Conservation (phyloP, 1,140 invertebrate genomes). For the Chironomus tepperi region DNA sequence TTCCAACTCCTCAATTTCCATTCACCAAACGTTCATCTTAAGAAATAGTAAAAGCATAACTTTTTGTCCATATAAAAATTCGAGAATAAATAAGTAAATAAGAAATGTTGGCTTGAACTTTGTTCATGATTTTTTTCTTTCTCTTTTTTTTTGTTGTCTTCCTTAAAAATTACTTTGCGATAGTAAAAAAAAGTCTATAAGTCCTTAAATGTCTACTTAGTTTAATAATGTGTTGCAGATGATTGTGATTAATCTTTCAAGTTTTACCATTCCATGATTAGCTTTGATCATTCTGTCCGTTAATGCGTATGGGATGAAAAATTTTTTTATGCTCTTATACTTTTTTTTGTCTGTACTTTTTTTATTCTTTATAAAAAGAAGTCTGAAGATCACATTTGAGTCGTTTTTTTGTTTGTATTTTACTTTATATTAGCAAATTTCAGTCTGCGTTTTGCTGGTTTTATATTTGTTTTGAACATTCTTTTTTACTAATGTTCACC, state of each 20-base stretch:
- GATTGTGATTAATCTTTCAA: not conserved
- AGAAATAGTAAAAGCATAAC: too few species aligned
- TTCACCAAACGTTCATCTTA: too few species aligned
- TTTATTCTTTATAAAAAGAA: not conserved
- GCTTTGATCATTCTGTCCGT: not conserved
- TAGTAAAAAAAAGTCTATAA: conserved; percentile 6
- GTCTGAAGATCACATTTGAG: conserved; percentile 6
- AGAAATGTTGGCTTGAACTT: conserved; percentile 3
- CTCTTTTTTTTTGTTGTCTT: not conserved
- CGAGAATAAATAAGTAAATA: not conserved
- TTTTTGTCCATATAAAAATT: too few species aligned
- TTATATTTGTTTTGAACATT: not conserved
- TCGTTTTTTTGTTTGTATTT: conserved; percentile 1
- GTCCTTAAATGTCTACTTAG: not conserved
- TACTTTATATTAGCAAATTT: not conserved
- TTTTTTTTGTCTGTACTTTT: not conserved
- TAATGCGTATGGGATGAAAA: not conserved
- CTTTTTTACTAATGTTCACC: conserved; percentile 62
- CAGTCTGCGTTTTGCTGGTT: not conserved
- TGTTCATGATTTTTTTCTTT: not conserved
- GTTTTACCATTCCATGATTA: not conserved
- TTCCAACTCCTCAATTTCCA: too few species aligned
- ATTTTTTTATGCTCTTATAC: not conserved
- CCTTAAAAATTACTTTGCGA: not conserved
- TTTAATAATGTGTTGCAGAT: not conserved